A percentile compares a stretch with the other conserved stretches of the same genome.
Conservation (phyloP, 2,888 invertebrate species). For the Blomia tropicalis region DNA sequence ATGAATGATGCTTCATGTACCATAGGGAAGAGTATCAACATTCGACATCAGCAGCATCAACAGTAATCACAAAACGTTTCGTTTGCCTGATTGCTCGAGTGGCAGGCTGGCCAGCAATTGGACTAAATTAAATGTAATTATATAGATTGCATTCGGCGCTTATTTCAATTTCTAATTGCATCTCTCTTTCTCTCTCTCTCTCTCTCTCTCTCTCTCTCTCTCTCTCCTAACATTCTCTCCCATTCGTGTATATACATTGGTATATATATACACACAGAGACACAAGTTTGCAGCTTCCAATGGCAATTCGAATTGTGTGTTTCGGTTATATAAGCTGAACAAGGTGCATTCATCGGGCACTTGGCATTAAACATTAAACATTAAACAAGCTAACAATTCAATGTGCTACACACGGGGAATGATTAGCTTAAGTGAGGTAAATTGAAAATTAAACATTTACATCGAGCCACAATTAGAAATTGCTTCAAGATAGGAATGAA, state of each 20-base stretch:
- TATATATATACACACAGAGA: background rate
- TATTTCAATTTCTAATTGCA: constrained; percentile 14
- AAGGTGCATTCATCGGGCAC: too few species aligned
- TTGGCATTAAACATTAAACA: too few species aligned
- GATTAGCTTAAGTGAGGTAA: constrained; percentile 11
- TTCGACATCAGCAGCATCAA: background rate
- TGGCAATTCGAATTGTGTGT: background rate
- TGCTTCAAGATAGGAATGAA: background rate
- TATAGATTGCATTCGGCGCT: constrained; percentile 12
- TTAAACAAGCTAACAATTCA: constrained; percentile 4
- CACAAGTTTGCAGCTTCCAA: constrained; percentile 10
- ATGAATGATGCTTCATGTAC: background rate
- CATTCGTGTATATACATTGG: background rate
- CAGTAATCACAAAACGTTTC: background rate
- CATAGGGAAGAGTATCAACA: background rate
- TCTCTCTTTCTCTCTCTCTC: background rate
- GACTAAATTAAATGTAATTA: constrained; percentile 19
- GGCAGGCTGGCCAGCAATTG: background rate
- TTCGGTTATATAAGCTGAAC: constrained; percentile 15
- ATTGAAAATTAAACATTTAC: constrained; percentile 13
- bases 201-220: too few species aligned
- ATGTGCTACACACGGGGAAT: background rate
- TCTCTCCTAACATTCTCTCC: too few species aligned
- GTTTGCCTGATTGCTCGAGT: too few species aligned
- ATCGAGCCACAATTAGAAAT: background rate